phyloP scores from a whole-genome alignment of 2,888 invertebrate genomes.

The Macaria notata region DNA sequence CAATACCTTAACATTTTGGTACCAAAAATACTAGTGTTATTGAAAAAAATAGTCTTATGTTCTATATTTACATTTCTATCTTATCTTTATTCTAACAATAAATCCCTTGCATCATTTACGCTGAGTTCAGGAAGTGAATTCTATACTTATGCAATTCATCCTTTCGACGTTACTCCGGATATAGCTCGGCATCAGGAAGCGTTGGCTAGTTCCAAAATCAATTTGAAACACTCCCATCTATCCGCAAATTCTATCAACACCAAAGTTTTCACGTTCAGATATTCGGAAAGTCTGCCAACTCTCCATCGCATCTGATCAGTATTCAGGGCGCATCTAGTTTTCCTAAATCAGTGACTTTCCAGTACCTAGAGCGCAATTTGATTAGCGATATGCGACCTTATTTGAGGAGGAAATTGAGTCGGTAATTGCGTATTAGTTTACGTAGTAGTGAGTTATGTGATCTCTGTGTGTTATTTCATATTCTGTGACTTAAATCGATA shows the following conservation, averaged over 20 bases:
- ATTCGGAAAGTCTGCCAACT: conserved; percentile 16
- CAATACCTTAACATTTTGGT: too few species aligned
- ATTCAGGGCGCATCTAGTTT: conserved; percentile 24
- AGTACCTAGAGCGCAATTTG: conserved; percentile 7
- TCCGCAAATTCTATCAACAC: conserved; percentile 17
- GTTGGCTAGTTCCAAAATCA: conserved; percentile 4
- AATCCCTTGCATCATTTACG: too few species aligned
- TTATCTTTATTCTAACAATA: too few species aligned
- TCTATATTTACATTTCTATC: too few species aligned
- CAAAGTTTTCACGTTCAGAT: conserved; percentile 9
- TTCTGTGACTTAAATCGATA: too few species aligned
- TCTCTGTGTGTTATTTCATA: too few species aligned
- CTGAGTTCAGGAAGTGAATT: too few species aligned
- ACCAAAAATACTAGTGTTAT: too few species aligned
- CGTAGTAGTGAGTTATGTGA: too few species aligned
- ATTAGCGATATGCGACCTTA: neutral
- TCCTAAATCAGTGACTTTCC: conserved; percentile 22
- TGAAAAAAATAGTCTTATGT: too few species aligned
- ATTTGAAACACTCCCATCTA: conserved; percentile 5
- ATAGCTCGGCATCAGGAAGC: neutral
- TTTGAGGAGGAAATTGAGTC: neutral
- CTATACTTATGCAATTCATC: too few species aligned
- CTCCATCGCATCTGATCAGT: conserved; percentile 8
- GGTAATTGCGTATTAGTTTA: neutral
- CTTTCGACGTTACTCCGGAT: too few species aligned